Evolutionary conservation across 1,140 invertebrate genomes (phyloP), one percentile per base, ranked within the genome.

Genomic region (Leptinotarsa defecta): DNA sequence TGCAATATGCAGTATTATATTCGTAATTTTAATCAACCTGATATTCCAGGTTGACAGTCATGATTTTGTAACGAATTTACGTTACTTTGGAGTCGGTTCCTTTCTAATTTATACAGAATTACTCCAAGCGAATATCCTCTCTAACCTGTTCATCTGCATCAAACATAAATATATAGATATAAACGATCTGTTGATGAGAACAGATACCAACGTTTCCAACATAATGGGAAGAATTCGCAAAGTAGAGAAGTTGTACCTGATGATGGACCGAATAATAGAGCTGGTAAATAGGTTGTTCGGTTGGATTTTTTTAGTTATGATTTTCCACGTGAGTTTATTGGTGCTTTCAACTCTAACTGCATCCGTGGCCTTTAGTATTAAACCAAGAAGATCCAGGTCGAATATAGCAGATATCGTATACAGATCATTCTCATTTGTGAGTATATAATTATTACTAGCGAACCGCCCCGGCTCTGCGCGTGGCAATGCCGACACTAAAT

Each of bases 141-240:
- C 13, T 52, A 52, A 52, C 17, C 49, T 52, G 49, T 52, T 13
- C 17, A 52, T 52, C 11, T 52, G 49, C 49, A 52, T 52, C 49
- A 52, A 52, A 52, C 49, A 52, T 52, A 52, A 52, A 52, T 52
- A 52, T 52, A 52, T 52, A 17, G 49, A 52, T 52, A 52, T 52
- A 52, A 52, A 52, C 17, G 17, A 52, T 52, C 11, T 52, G 13
- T 17, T 52, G 49, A 17, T 52, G 49, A 52, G 49, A 52, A 52
- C 11, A 13, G 49, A 52, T 52, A 52, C 6, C 49, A 52, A 52
- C 49, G 17, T 52, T 13, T 17, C 17, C 17, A 52, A 52, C 49
- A 52, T 52, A 13, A 13, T 17, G 49, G 49, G 17, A 52, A 52
- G 49, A 17, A 52, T 52, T 52, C 13, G 17, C 17, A 52, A 52